Evolutionary conservation across 2,797 vertebrate species (phyloP).

Genomic region (Lepilemur ruficaudatus): DNA sequence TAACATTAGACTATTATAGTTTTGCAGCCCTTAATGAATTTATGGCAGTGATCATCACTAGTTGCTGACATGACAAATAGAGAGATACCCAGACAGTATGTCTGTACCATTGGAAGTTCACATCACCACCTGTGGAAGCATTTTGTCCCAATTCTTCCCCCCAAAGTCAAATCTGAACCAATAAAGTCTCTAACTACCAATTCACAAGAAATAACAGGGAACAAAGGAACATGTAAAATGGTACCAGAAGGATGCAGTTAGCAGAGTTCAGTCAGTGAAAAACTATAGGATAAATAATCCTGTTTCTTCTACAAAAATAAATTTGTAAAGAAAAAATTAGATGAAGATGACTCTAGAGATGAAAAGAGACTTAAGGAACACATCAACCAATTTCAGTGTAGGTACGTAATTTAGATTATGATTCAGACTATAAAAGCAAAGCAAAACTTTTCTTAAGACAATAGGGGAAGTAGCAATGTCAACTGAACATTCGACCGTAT

Average conservation of each 20-base stretch:
- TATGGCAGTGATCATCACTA: background rate
- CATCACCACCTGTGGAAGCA: background rate
- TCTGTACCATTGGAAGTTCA: background rate
- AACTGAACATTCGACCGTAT: background rate
- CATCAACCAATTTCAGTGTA: background rate
- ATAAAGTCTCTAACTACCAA: background rate
- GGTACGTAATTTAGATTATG: background rate
- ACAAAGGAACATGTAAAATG: background rate
- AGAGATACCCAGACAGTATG: too few species aligned
- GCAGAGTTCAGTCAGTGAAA: background rate
- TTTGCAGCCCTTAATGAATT: background rate
- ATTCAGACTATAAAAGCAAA: background rate
- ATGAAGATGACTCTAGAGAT: background rate
- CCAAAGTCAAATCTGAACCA: background rate
- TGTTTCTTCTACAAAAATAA: background rate
- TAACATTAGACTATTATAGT: background rate
- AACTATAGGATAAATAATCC: background rate
- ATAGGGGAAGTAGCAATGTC: background rate
- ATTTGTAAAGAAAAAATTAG: background rate
- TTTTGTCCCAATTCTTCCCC: background rate
- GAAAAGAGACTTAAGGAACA: background rate
- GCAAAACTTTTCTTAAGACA: background rate
- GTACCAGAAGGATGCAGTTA: background rate
- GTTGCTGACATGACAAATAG: background rate
- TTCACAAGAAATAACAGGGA: background rate